Base-by-base conservation (phyloP, 2,888 invertebrate species). In the Dolichomitus sp. region DNA sequence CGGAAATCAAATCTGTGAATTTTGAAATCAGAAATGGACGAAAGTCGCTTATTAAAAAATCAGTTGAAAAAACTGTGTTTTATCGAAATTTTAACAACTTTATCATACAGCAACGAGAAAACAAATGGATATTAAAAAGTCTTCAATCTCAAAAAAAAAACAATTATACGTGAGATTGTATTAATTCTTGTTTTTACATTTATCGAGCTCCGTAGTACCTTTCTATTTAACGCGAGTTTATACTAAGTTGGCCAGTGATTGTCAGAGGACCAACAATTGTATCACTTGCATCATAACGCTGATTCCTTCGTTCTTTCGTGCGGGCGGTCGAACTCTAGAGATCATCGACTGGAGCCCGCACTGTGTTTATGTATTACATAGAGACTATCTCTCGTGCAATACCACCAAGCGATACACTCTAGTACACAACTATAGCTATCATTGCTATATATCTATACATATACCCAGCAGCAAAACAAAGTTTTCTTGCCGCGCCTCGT, bases 401-500 rank as follows among this genome's bases (percentile, higher is more conserved):
- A 59, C 37, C 23, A 74, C 33, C 33, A 1, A 7, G 23, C 23
- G 23, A 50, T 48, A 73, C 12, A 33, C 17, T 27, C 54, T 57
- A 27, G 42, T 65, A 48, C 14, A 23, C 23, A 23, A 23, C 23
- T 14, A 4, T 19, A 17, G 33, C 54, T 52, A 23, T 19, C 17
- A 37, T 54, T 52, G 45, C 14, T 5, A 0, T 68, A 14, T 50
- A 48, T 17, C 48, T 48, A 50, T 12, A 23, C 7, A 9, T 40
- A 68, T 48, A 70, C 6, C 6, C 52, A 59, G 33, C 33, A 37
- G 23, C 57, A 45, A 66, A 57, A 65, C 19, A 66, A 17, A 70
- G 65, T 79, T 73, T 80, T 73, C 61, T 59, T 73, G 65, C 66
- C 40, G 59, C 33, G 57, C 57, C 66, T 65, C 79, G 79, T 80